These are phyloP conservation scores for Calephelis nemesis DNA, from an alignment of 1,140 invertebrate genomes.

Conservation along the genomic window DNA sequence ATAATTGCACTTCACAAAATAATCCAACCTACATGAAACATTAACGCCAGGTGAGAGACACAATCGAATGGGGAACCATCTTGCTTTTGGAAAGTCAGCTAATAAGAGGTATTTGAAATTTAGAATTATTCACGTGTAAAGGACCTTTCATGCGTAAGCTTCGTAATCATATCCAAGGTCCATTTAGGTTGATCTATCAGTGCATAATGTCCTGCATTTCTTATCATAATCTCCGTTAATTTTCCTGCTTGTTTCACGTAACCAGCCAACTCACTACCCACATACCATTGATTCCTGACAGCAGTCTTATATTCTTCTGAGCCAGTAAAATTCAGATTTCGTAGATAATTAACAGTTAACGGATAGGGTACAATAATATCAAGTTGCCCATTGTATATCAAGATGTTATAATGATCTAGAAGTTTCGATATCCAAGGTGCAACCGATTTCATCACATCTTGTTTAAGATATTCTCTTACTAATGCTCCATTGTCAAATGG, in stretches of 20 bases:
- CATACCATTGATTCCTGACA: slow-evolving; percentile 84
- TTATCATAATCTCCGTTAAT: slow-evolving; percentile 88
- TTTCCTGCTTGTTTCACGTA: slow-evolving; percentile 87
- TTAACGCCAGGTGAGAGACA: too few relatives aligned
- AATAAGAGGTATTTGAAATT: too few relatives aligned
- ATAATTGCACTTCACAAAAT: too few relatives aligned
- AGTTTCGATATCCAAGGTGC: slow-evolving; percentile 87
- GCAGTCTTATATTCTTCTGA: slow-evolving; percentile 83
- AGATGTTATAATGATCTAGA: slow-evolving; percentile 83
- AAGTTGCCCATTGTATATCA: slow-evolving; percentile 91
- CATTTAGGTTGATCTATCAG: slow-evolving; percentile 90
- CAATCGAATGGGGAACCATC: too few relatives aligned
- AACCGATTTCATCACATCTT: slow-evolving; percentile 91
- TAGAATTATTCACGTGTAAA: slow-evolving; percentile 29
- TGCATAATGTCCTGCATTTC: slow-evolving; percentile 92
- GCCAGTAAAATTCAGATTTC: slow-evolving; percentile 80
- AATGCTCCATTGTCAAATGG: slow-evolving; percentile 81
- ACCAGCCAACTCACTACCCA: slow-evolving; percentile 86
- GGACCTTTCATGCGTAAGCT: slow-evolving; percentile 85
- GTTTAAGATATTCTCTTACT: slow-evolving; percentile 85
- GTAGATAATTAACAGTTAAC: slow-evolving; percentile 81
- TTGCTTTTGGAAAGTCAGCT: too few relatives aligned
- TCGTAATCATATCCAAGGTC: slow-evolving; percentile 87
- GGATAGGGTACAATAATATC: slow-evolving; percentile 92
- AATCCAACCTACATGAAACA: too few relatives aligned